Evolutionary conservation across 2,113 vertebrate genomes (phyloP).

Genomic region (Sylvilagus bachmani): DNA sequence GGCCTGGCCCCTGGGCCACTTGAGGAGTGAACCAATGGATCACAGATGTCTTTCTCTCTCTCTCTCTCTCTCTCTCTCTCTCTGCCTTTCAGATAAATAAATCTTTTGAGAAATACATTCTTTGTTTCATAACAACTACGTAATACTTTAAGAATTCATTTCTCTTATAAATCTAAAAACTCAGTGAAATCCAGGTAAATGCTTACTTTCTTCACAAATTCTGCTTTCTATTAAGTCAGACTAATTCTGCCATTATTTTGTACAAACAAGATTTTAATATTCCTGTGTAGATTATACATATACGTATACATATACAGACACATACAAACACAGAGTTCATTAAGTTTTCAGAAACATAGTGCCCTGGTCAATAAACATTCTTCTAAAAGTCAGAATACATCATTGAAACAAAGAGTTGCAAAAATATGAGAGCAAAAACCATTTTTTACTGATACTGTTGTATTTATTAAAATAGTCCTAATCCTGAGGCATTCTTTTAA

Average conservation of each 20-base stretch:
- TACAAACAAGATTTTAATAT: constrained; percentile 23
- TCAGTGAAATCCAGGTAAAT: constrained; percentile 16
- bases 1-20: too few species aligned
- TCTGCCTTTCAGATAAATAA: too few species aligned
- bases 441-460: constrained; percentile 21
- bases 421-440: constrained; percentile 21
- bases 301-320: neutral
- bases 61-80: too few species aligned
- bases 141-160: constrained; percentile 15
- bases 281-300: neutral
- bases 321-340: neutral
- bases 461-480: neutral
- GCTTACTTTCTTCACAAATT: constrained; percentile 7
- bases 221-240: constrained; percentile 8
- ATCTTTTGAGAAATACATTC: too few species aligned
- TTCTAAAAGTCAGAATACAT: constrained; percentile 31
- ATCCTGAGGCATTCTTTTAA: constrained; percentile 1
- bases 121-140: neutral
- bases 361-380: neutral
- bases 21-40: too few species aligned
- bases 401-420: neutral
- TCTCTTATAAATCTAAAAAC: constrained; percentile 30
- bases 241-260: neutral
- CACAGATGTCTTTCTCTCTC: too few species aligned
- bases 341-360: neutral